A percentile compares a stretch with the other conserved stretches of the same genome.
These are phyloP conservation scores for Macrocentrus cingulum DNA, from an alignment of 1,140 invertebrate genomes.

Conservation along the genomic window DNA sequence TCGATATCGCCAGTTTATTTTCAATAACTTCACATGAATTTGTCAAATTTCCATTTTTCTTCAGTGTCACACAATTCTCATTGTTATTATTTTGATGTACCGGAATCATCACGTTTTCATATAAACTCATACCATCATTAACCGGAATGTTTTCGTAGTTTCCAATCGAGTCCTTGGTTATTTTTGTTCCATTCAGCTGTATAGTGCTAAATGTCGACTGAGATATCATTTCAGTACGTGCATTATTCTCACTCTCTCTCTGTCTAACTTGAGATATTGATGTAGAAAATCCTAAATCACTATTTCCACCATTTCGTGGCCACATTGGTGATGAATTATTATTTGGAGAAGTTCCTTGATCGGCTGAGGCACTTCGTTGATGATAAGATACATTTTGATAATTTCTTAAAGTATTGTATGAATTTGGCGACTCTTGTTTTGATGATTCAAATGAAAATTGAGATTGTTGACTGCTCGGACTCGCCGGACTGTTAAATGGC, in stretches of 20 bases:
- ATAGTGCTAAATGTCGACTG: conserved; percentile 37
- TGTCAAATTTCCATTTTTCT: conserved; percentile 36
- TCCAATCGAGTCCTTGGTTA: conserved; percentile 26
- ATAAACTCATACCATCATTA: conserved; percentile 47
- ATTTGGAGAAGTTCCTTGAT: conserved; percentile 34
- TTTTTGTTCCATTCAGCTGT: conserved; percentile 35
- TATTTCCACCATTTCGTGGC: conserved; percentile 29
- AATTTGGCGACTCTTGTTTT: conserved; percentile 33
- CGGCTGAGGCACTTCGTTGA: conserved; percentile 12
- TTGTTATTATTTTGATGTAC: conserved; percentile 31
- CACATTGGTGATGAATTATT: conserved; percentile 42
- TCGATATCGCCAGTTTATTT: conserved; percentile 57
- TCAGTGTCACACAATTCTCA: conserved; percentile 37
- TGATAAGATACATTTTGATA: conserved; percentile 35
- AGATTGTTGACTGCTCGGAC: conserved; percentile 38
- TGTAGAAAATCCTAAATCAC: conserved; percentile 35
- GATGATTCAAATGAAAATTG: conserved; percentile 46
- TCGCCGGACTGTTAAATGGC: conserved; percentile 54
- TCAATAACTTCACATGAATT: conserved; percentile 51
- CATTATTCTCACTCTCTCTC: conserved; percentile 7
- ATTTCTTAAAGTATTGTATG: conserved; percentile 35
- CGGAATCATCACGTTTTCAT: conserved; percentile 44
- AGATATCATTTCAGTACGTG: conserved; percentile 18
- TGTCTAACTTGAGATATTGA: conserved; percentile 39
- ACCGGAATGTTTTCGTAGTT: conserved; percentile 41